These are phyloP conservation scores for Lithosia quadra DNA, from an alignment of 2,888 invertebrate genomes.

Conservation along the genomic window DNA sequence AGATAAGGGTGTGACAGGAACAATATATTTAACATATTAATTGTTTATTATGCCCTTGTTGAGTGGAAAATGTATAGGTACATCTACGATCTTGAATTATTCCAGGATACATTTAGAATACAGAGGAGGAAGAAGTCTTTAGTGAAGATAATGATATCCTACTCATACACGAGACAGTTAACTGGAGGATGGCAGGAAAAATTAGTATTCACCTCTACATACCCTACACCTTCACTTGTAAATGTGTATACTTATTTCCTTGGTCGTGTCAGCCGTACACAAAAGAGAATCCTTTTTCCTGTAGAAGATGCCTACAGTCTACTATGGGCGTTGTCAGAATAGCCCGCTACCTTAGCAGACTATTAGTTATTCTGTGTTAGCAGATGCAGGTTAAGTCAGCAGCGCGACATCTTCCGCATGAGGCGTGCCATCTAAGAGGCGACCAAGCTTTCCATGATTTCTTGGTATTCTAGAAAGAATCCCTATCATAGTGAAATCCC, in stretches of 20 bases:
- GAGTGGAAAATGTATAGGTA: slow-evolving; percentile 26
- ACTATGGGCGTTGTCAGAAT: background rate
- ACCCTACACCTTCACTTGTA: too few relatives aligned
- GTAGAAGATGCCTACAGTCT: too few relatives aligned
- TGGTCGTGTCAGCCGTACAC: too few relatives aligned
- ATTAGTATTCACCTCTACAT: background rate
- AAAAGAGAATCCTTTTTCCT: too few relatives aligned
- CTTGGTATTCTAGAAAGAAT: too few relatives aligned
- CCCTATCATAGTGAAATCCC: too few relatives aligned
- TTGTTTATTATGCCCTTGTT: slow-evolving; percentile 37
- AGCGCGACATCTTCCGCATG: background rate
- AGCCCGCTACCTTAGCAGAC: too few relatives aligned
- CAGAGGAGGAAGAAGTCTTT: slow-evolving; percentile 3
- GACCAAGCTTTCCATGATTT: background rate
- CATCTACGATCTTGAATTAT: slow-evolving; percentile 18
- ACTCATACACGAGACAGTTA: background rate
- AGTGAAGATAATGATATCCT: background rate
- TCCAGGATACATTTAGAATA: background rate
- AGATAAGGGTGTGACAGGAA: slow-evolving; percentile 32
- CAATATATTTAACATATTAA: slow-evolving; percentile 51
- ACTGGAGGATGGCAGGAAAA: too few relatives aligned
- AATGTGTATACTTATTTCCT: too few relatives aligned
- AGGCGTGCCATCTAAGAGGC: background rate
- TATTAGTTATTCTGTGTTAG: too few relatives aligned
- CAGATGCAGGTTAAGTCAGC: background rate